phyloP scores from a whole-genome alignment of 2,888 invertebrate species.

The Rotaria sp. region DNA sequence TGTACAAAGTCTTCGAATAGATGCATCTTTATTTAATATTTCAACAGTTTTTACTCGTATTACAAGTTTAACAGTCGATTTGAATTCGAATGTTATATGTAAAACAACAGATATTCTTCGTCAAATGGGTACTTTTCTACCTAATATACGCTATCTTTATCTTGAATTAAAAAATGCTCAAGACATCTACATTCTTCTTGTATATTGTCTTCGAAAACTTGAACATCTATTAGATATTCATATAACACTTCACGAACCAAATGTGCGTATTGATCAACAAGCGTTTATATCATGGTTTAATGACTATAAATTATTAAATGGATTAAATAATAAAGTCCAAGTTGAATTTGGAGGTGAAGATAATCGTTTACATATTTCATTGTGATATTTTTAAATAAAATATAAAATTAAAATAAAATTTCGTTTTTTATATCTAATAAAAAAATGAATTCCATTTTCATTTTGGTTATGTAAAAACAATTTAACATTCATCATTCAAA shows the following conservation, averaged over 20 bases:
- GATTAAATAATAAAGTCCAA: background rate
- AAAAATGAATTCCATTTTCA: background rate
- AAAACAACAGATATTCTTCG: background rate
- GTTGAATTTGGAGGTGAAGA: background rate
- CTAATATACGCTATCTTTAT: background rate
- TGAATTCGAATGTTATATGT: background rate
- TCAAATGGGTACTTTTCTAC: background rate
- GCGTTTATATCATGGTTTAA: background rate
- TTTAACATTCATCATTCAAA: too few species aligned
- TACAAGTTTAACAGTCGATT: background rate
- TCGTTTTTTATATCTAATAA: background rate
- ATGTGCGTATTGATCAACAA: background rate
- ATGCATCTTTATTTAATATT: background rate
- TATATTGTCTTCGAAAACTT: background rate
- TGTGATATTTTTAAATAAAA: background rate
- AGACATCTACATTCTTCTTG: background rate
- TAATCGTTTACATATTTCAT: conserved; percentile 6
- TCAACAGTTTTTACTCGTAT: background rate
- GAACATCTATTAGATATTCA: background rate
- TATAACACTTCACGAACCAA: background rate
- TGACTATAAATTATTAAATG: background rate
- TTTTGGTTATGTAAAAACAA: background rate
- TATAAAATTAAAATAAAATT: background rate
- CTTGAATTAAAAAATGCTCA: background rate
- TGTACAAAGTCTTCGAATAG: background rate